A percentile compares a stretch with the other conserved stretches of the same genome.
phyloP scores from a whole-genome alignment of 2,797 vertebrate species.

The Poeciliopsis turneri region DNA sequence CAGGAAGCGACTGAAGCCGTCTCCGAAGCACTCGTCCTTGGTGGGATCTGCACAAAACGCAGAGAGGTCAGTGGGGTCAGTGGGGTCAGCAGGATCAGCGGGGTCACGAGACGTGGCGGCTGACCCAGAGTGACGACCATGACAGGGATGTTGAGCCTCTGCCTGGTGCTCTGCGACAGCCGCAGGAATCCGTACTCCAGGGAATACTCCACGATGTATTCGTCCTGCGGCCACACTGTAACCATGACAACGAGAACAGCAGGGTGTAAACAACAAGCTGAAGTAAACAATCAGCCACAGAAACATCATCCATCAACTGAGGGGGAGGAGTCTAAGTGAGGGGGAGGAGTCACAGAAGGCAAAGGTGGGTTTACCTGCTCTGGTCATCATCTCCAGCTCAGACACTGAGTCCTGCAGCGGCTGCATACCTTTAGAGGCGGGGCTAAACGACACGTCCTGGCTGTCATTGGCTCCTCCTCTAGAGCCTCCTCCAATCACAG shows the following conservation, averaged over 20 bases:
- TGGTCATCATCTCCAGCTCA: slow-evolving; percentile 89
- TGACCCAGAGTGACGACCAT: slow-evolving; percentile 97
- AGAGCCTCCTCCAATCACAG: slow-evolving; percentile 71
- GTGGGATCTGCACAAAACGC: slow-evolving; percentile 53
- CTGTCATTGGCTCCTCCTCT: slow-evolving; percentile 81
- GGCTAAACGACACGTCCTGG: slow-evolving; percentile 90
- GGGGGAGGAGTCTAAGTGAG: not conserved
- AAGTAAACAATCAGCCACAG: not conserved
- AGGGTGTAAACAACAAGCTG: not conserved
- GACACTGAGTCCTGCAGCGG: slow-evolving; percentile 83
- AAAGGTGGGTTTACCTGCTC: slow-evolving; percentile 83
- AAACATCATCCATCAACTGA: not conserved
- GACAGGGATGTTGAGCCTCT: slow-evolving; percentile 94
- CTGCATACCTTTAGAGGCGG: slow-evolving; percentile 91
- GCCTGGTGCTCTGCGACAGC: slow-evolving; percentile 92
- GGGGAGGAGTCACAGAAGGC: not conserved
- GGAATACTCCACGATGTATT: slow-evolving; percentile 97
- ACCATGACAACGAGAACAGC: slow-evolving; percentile 1
- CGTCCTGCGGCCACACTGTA: slow-evolving; percentile 94
- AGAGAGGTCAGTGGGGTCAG: not conserved
- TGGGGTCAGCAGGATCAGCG: not conserved
- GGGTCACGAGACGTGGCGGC: not conserved
- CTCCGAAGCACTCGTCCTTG: slow-evolving; percentile 90
- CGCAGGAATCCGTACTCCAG: slow-evolving; percentile 95
- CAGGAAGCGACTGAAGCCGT: slow-evolving; percentile 95